Evolutionary conservation across 2,113 vertebrate species (phyloP).

Genomic region (Crotalus viridis): DNA sequence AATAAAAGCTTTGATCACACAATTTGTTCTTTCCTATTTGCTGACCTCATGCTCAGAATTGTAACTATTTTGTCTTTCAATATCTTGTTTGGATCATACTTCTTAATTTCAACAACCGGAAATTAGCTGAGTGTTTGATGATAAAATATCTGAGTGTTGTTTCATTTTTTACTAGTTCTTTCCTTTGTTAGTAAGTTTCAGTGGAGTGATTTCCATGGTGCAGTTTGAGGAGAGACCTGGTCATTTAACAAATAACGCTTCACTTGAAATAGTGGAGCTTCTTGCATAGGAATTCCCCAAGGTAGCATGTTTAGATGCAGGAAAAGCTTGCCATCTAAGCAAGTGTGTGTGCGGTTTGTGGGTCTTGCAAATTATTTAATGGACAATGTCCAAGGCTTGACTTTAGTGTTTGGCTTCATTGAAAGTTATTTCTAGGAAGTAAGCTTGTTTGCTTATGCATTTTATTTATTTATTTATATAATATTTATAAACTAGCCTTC

Average conservation of each 20-base stretch:
- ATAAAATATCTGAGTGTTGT: neutral
- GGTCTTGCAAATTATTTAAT: neutral
- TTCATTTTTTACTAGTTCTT: neutral
- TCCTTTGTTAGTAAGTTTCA: neutral
- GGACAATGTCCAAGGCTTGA: neutral
- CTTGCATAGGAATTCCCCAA: neutral
- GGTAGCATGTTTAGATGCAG: neutral
- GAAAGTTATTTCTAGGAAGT: neutral
- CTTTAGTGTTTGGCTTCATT: constrained; percentile 4
- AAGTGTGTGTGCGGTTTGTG: constrained; percentile 7
- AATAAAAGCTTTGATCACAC: neutral
- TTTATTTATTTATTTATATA: neutral
- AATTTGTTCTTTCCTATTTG: neutral
- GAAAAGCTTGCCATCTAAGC: neutral
- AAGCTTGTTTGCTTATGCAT: neutral
- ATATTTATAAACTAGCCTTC: neutral
- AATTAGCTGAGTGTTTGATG: neutral
- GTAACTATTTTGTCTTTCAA: neutral
- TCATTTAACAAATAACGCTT: neutral
- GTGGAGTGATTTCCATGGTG: no score
- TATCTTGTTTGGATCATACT: neutral
- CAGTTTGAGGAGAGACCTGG: neutral
- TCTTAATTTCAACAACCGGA: neutral
- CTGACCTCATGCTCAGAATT: neutral
- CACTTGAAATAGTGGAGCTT: neutral